Conservation (phyloP, 2,797 vertebrate genomes). For the Xenentodon cancila region DNA sequence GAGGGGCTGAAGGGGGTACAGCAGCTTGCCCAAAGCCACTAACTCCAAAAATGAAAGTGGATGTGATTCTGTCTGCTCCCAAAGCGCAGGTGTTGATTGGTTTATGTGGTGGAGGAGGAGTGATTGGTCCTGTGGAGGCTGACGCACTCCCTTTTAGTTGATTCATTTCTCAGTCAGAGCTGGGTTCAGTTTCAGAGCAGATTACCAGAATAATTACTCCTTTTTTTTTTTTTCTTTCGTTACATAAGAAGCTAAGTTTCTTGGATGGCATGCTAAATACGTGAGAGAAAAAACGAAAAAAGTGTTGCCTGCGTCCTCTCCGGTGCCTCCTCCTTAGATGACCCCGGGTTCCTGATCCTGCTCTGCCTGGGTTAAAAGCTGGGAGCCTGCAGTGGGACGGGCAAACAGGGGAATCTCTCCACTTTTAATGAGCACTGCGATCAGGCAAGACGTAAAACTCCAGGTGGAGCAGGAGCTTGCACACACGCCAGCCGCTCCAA, state of each 20-base stretch:
- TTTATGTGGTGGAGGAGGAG: conserved; percentile 56
- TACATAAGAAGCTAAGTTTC: background rate
- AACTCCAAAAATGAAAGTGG: conserved; percentile 23
- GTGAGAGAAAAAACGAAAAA: background rate
- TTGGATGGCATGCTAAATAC: background rate
- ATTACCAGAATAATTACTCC: background rate
- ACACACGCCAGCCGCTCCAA: conserved; percentile 34
- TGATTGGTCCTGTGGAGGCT: conserved; percentile 35
- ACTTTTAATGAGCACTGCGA: conserved; percentile 74
- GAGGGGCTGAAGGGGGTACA: conserved; percentile 13
- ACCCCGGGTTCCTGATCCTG: conserved; percentile 43
- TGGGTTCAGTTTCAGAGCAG: conserved; percentile 3
- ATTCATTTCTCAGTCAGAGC: conserved; percentile 7
- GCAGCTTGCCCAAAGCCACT: conserved; percentile 24
- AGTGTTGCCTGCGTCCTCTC: conserved; percentile 41
- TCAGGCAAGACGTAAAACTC: conserved; percentile 57
- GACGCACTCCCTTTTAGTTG: conserved; percentile 1
- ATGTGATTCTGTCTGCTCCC: conserved; percentile 22
- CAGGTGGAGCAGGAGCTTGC: conserved; percentile 64
- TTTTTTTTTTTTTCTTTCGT: background rate
- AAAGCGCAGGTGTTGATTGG: conserved; percentile 50
- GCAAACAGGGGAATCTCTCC: conserved; percentile 62
- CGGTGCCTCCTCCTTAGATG: conserved; percentile 15
- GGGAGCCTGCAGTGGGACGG: conserved; percentile 72
- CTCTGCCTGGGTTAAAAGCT: conserved; percentile 47